These are phyloP conservation scores for Melangyna quadrimaculata DNA, from an alignment of 2,888 invertebrate genomes.

Conservation along the genomic window DNA sequence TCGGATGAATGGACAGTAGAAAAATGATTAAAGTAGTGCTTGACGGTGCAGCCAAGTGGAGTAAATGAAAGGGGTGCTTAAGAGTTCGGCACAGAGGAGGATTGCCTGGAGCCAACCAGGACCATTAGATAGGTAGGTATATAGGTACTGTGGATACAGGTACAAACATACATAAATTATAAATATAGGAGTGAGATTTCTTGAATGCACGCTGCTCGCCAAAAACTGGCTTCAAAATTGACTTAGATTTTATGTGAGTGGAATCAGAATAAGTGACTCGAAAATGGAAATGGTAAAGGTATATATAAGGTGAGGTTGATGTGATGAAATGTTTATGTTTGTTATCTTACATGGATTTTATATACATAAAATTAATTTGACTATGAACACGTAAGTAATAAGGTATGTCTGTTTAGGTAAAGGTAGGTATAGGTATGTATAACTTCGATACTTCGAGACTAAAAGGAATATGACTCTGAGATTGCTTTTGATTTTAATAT, in stretches of 20 bases:
- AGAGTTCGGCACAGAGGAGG: conserved; percentile 10
- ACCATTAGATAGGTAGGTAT: not conserved
- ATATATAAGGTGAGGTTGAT: not conserved
- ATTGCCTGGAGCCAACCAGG: not conserved
- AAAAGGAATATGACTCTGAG: not conserved
- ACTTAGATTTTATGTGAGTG: conserved; percentile 39
- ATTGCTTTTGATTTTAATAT: not conserved
- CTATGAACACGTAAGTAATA: not conserved
- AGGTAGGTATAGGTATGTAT: not conserved
- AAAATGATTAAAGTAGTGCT: conserved; percentile 43
- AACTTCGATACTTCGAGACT: not conserved
- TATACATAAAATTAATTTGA: not conserved
- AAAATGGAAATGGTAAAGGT: too few relatives aligned
- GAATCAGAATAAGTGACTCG: conserved; percentile 32
- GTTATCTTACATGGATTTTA: conserved; percentile 7
- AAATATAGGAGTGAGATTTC: not conserved
- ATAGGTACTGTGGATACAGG: not conserved
- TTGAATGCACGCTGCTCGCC: conserved; percentile 23
- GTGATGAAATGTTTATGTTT: conserved; percentile 17
- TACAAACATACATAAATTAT: not conserved
- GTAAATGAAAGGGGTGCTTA: conserved; percentile 24
- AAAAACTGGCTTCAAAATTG: conserved; percentile 38
- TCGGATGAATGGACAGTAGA: conserved; percentile 59
- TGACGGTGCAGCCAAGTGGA: conserved; percentile 29
- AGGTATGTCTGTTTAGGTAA: not conserved